Evolutionary conservation across 2,888 invertebrate genomes (phyloP).

Genomic region (Macrophya annulata): DNA sequence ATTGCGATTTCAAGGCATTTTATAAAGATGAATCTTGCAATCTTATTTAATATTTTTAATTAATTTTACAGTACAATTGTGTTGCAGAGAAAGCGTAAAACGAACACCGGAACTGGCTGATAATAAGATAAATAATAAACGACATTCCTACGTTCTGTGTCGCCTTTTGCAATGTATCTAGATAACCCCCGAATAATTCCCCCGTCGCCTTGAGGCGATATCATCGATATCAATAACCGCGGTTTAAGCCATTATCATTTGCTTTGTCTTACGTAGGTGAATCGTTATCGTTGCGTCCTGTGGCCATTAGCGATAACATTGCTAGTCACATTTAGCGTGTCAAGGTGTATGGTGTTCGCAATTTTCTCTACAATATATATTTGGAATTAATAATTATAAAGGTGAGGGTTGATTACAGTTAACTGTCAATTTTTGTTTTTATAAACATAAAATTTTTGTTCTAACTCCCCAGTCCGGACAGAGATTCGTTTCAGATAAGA

Average conservation of each 20-base stretch:
- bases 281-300: conserved; percentile 45
- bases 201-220: conserved; percentile 42
- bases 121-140: conserved; percentile 1
- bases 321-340: conserved; percentile 37
- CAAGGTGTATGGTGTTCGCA: conserved; percentile 10
- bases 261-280: conserved; percentile 36
- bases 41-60: too few species aligned
- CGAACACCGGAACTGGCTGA: conserved; percentile 33
- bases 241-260: conserved; percentile 43
- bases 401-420: conserved; percentile 6
- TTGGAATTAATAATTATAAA: conserved; percentile 22
- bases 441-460: neutral
- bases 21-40: neutral
- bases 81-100: neutral
- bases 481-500: neutral
- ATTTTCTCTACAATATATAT: conserved; percentile 41
- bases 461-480: neutral
- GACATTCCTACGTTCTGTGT: conserved; percentile 21
- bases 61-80: neutral
- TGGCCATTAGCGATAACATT: conserved; percentile 48
- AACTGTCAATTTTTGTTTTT: neutral
- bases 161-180: conserved; percentile 20
- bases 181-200: conserved; percentile 37
- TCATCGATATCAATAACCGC: conserved; percentile 56
- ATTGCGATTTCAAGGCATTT: neutral